Evolutionary conservation across 2,888 invertebrate species (phyloP), one percentile per base, ranked within the genome.

Genomic region (Papilio demoleus): DNA sequence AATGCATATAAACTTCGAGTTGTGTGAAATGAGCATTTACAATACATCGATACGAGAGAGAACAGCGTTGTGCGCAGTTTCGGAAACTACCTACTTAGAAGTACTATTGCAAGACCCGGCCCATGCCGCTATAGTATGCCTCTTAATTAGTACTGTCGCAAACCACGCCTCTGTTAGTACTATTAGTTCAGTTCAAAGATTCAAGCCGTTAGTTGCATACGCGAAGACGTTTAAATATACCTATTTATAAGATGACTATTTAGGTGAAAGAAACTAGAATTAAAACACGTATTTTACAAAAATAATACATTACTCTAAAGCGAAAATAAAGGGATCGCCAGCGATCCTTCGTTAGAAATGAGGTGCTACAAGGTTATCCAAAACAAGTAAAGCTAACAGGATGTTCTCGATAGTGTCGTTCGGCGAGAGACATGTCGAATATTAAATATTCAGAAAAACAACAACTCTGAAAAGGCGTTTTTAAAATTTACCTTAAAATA

Each of bases 401-500:
- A 84, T 84, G 83, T 82, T 80, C 76, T 81, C 79, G 81, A 81
- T 80, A 76, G 75, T 77, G 83, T 84, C 85, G 22, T 63, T 84
- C 84, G 81, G 80, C 80, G 78, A 82, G 84, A 84, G 83, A 82
- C 84, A 82, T 85, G 84, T 85, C 87, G 89, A 90, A 90, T 88
- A 88, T 87, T 81, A 83, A 78, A 90, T 88, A 89, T 87, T 89
- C 85, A 87, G 88, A 88, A 87, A 86, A 84, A 87, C 88, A 86
- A 86, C 86, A 88, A 90, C 87, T 87, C 81, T 82, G 82, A 42
- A 90, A 90, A 89, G 90, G 90, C 88, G 87, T 88, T 91, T 88
- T 86, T 85, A 85, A 89, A 91, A 88, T 89, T 81, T 87, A 90
- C 90, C 90, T 90, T 90, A 91, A 84, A 86, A 87, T 88, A 88